Evolutionary conservation across 2,113 vertebrate species (phyloP).

Genomic region (Hippocampus comes): DNA sequence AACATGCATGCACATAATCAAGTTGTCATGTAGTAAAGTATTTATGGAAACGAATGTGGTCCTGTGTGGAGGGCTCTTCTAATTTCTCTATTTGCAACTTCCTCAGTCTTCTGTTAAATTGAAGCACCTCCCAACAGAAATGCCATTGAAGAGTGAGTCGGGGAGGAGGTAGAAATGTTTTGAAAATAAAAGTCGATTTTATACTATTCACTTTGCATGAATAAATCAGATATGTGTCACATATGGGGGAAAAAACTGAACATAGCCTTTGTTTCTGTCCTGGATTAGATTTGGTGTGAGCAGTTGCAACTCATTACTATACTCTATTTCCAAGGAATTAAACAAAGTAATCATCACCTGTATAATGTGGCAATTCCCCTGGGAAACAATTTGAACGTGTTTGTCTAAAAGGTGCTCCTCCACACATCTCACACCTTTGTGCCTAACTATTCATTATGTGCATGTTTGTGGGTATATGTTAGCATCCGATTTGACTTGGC

Average conservation of each 20-base stretch:
- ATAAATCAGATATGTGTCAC: too few species aligned
- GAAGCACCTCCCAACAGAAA: too few species aligned
- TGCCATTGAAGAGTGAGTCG: too few species aligned
- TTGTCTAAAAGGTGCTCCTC: slow-evolving; percentile 24
- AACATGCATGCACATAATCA: too few species aligned
- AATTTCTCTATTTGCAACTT: too few species aligned
- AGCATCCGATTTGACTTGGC: slow-evolving; percentile 60
- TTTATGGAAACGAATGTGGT: too few species aligned
- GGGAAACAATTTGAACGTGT: slow-evolving; percentile 27
- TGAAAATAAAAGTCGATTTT: too few species aligned
- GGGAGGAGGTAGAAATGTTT: too few species aligned
- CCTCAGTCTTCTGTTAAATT: too few species aligned
- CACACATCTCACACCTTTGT: neutral
- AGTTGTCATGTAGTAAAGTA: too few species aligned
- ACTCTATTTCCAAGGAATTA: slow-evolving; percentile 61
- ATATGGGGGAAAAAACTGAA: slow-evolving; percentile 33
- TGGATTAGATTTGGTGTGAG: slow-evolving; percentile 60
- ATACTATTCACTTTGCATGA: too few species aligned
- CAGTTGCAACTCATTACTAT: slow-evolving; percentile 63
- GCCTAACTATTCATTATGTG: neutral
- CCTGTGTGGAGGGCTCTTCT: too few species aligned
- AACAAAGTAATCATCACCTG: slow-evolving; percentile 68
- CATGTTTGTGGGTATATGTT: slow-evolving; percentile 10
- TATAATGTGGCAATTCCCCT: slow-evolving; percentile 26
- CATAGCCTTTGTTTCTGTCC: slow-evolving; percentile 42